These are phyloP conservation scores for Drosophila kikkawai DNA, from an alignment of 1,140 invertebrate genomes.

Conservation along the genomic window DNA sequence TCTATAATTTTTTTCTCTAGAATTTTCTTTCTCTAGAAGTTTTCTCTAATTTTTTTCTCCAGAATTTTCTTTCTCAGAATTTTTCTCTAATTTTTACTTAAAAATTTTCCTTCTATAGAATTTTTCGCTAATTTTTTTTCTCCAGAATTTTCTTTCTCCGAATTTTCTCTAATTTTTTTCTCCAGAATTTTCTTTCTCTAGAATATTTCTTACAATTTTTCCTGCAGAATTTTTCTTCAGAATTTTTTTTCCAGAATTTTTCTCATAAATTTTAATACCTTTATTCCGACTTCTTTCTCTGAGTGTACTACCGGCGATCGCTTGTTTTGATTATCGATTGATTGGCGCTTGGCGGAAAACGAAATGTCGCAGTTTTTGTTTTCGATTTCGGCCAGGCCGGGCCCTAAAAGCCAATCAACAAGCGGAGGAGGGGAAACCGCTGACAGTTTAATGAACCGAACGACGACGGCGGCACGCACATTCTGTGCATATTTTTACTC, in stretches of 20 bases:
- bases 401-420: constrained; percentile 53
- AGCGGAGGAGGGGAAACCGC: constrained; percentile 11
- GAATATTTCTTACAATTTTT: no score
- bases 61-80: no score
- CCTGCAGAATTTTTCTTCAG: no score
- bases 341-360: constrained; percentile 24
- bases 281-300: neutral
- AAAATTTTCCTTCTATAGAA: no score
- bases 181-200: no score
- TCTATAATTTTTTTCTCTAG: no score
- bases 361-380: constrained; percentile 73
- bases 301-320: constrained; percentile 15
- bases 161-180: no score
- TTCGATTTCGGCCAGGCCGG: constrained; percentile 55
- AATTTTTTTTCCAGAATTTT: neutral
- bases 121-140: no score
- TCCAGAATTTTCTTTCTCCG: no score
- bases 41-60: no score
- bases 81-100: no score
- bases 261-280: neutral
- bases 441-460: constrained; percentile 59
- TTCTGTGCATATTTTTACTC: constrained; percentile 59
- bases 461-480: constrained; percentile 47
- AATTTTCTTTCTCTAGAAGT: no score
- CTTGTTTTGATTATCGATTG: constrained; percentile 28